Conservation (phyloP, 2,113 vertebrate species). For the Climacteris rufus region DNA sequence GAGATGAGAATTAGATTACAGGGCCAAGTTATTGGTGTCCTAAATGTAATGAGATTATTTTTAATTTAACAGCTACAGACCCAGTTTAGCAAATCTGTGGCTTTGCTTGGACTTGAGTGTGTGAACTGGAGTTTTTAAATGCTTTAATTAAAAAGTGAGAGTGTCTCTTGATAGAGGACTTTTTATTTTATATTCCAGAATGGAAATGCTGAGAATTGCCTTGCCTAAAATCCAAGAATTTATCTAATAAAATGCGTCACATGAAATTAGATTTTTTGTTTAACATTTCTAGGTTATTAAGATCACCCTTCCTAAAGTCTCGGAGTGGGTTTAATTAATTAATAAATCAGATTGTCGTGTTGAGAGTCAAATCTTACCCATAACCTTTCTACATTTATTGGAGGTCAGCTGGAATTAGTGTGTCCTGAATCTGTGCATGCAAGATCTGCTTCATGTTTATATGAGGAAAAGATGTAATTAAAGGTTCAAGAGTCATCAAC, state of each 20-base stretch:
- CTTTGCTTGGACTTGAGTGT: background rate
- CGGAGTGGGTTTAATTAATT: background rate
- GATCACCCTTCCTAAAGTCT: background rate
- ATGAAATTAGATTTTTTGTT: background rate
- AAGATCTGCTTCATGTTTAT: background rate
- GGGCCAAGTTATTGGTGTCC: background rate
- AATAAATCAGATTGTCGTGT: background rate
- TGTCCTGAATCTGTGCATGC: background rate
- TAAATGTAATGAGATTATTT: background rate
- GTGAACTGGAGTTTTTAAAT: background rate
- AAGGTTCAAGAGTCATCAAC: background rate
- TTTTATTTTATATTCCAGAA: background rate
- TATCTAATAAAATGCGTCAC: background rate
- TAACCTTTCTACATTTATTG: background rate
- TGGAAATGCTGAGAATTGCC: background rate
- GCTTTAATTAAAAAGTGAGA: slow-evolving; percentile 22
- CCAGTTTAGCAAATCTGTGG: background rate
- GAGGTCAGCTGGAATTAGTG: background rate
- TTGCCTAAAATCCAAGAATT: background rate
- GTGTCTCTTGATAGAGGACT: no score
- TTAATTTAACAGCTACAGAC: background rate
- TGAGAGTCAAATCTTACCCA: background rate
- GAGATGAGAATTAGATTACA: slow-evolving; percentile 27
- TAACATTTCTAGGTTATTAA: background rate
- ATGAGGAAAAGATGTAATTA: background rate